These are phyloP conservation scores for Macrostomum lignano DNA, from an alignment of 1,140 invertebrate genomes.

Conservation along the genomic window DNA sequence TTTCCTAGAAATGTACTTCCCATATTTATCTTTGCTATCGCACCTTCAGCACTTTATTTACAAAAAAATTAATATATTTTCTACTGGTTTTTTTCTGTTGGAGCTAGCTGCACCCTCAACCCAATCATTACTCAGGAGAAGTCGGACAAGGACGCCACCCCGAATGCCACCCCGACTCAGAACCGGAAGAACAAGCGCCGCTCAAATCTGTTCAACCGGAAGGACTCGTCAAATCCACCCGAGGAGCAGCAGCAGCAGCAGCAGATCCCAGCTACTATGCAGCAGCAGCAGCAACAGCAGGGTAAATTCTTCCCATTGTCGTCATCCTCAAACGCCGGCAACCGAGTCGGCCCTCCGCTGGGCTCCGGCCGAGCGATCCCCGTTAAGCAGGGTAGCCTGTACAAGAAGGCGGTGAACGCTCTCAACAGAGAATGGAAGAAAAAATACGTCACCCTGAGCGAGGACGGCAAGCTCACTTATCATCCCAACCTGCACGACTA, in stretches of 20 bases:
- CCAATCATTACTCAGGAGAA: no score
- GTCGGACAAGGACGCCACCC: no score
- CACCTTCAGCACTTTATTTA: no score
- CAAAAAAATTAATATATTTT: no score
- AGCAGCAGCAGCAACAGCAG: slow-evolving; percentile 1
- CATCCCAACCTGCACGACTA: slow-evolving; percentile 85
- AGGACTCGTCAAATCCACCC: slow-evolving; percentile 2
- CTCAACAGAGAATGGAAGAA: slow-evolving; percentile 93
- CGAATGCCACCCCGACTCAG: slow-evolving; percentile 26
- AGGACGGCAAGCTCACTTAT: slow-evolving; percentile 72
- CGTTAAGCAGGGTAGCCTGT: slow-evolving; percentile 53
- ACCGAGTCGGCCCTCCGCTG: slow-evolving; percentile 27
- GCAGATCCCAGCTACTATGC: background rate
- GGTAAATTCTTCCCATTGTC: no score
- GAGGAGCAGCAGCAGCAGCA: no score
- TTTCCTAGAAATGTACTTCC: no score
- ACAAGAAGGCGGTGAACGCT: slow-evolving; percentile 74
- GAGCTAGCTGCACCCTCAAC: no score
- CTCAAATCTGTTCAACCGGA: slow-evolving; percentile 60
- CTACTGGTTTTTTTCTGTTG: no score
- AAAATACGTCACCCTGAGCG: slow-evolving; percentile 80
- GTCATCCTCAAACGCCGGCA: slow-evolving; percentile 6
- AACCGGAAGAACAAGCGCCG: slow-evolving; percentile 52
- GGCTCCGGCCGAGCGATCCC: slow-evolving; percentile 79
- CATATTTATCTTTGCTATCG: no score